Percentiles rank a stretch among this genome's conserved stretches.
These are phyloP conservation scores for Hemistola chrysoprasaria DNA, from an alignment of 2,888 invertebrate genomes.

Conservation along the genomic window DNA sequence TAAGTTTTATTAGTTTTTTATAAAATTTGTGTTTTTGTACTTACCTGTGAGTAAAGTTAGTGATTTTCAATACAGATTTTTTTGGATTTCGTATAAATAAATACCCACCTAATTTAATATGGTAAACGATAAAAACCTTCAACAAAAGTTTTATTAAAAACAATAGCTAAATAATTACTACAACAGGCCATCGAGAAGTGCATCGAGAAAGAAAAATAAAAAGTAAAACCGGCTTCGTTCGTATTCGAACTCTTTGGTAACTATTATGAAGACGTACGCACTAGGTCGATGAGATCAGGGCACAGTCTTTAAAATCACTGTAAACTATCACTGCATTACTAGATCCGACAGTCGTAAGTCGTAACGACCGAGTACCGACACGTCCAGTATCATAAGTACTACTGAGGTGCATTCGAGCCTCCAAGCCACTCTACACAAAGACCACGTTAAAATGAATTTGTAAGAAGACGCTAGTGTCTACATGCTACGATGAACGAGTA, in stretches of 20 bases:
- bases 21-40: no score
- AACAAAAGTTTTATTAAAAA: no score
- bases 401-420: conserved; percentile 53
- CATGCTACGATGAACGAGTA: no score
- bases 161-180: conserved; percentile 20
- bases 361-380: conserved; percentile 35
- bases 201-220: conserved; percentile 23
- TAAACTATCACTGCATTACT: conserved; percentile 61
- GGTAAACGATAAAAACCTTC: no score
- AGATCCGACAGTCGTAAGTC: conserved; percentile 27
- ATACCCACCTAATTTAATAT: no score
- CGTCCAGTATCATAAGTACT: conserved; percentile 53
- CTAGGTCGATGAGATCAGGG: conserved; percentile 57
- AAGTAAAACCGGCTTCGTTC: conserved; percentile 25
- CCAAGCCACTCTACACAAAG: no score
- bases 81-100: no score
- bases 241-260: conserved; percentile 6
- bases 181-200: conserved; percentile 15
- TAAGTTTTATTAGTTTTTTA: no score
- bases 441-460: no score
- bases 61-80: no score
- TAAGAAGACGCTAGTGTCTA: no score
- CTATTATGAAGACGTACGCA: conserved; percentile 7
- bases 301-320: conserved; percentile 53
- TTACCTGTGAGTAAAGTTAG: no score